Evolutionary conservation across 2,888 invertebrate species (phyloP).

Genomic region (Plusia festucae): DNA sequence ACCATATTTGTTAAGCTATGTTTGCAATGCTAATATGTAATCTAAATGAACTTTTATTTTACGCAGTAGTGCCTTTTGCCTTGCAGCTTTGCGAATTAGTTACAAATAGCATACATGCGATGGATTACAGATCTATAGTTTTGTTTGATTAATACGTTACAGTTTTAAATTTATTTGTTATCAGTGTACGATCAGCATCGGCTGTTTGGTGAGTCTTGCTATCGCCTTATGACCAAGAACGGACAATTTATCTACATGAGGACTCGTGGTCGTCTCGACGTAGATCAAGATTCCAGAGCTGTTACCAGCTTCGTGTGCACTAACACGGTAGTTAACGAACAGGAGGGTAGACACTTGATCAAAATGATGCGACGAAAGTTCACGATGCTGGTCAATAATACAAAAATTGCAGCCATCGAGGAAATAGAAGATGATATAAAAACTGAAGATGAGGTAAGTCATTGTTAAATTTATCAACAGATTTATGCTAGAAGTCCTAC

Average conservation of each 20-base stretch:
- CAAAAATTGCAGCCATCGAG: slow-evolving; percentile 47
- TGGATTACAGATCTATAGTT: background rate
- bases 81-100: slow-evolving; percentile 12
- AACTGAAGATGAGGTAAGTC: slow-evolving; percentile 28
- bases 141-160: background rate
- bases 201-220: slow-evolving; percentile 94
- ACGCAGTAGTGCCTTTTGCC: background rate
- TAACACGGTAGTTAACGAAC: slow-evolving; percentile 92
- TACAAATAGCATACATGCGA: background rate
- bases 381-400: slow-evolving; percentile 86
- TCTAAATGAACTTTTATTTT: slow-evolving; percentile 2
- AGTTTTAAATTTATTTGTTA: slow-evolving; percentile 43
- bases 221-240: slow-evolving; percentile 93
- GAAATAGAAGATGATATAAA: slow-evolving; percentile 55
- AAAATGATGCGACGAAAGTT: slow-evolving; percentile 93
- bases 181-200: slow-evolving; percentile 94
- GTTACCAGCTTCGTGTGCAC: slow-evolving; percentile 95
- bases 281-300: slow-evolving; percentile 91
- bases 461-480: too few relatives aligned
- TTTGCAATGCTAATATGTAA: slow-evolving; percentile 16
- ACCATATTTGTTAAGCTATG: slow-evolving; percentile 6
- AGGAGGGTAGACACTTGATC: slow-evolving; percentile 92
- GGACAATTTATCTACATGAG: slow-evolving; percentile 95
- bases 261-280: slow-evolving; percentile 94
- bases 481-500: too few relatives aligned